These are phyloP conservation scores for Dynastes hyllus DNA, from an alignment of 2,888 invertebrate species.

Conservation along the genomic window DNA sequence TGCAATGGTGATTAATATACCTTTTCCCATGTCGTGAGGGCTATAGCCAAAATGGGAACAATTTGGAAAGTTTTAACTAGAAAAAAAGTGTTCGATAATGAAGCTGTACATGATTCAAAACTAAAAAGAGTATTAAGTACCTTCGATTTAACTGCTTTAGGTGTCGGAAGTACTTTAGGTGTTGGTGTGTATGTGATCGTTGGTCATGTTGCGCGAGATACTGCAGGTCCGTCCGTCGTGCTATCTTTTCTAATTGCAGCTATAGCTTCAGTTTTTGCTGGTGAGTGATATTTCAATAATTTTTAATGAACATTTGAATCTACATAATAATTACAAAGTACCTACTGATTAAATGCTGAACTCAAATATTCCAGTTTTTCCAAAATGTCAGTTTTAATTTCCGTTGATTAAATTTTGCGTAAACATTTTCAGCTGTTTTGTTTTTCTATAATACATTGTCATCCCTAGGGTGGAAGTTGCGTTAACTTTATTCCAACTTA, in stretches of 20 bases:
- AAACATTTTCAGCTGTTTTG: no score
- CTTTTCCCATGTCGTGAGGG: slow-evolving; percentile 34
- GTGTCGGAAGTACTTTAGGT: slow-evolving; percentile 88
- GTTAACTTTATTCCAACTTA: no score
- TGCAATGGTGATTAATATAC: slow-evolving; percentile 42
- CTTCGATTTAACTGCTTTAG: slow-evolving; percentile 88
- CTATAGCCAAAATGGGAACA: slow-evolving; percentile 58
- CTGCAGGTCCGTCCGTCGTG: slow-evolving; percentile 90
- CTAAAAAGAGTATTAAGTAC: slow-evolving; percentile 84
- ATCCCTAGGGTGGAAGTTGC: no score
- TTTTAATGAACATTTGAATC: background rate
- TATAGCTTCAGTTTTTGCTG: slow-evolving; percentile 90
- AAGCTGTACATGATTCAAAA: slow-evolving; percentile 68
- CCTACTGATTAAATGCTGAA: background rate
- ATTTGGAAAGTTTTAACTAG: slow-evolving; percentile 66
- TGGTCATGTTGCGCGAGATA: slow-evolving; percentile 85
- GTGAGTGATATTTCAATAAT: slow-evolving; percentile 70
- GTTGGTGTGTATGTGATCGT: slow-evolving; percentile 94
- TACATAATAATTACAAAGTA: background rate
- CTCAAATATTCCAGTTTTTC: background rate
- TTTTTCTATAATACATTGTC: no score
- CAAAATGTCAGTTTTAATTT: no score
- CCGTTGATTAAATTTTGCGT: no score
- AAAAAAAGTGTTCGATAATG: slow-evolving; percentile 65
- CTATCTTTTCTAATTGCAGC: slow-evolving; percentile 91